phyloP scores from a whole-genome alignment of 2,797 vertebrate species.

The Pangasius sanitwongsei region DNA sequence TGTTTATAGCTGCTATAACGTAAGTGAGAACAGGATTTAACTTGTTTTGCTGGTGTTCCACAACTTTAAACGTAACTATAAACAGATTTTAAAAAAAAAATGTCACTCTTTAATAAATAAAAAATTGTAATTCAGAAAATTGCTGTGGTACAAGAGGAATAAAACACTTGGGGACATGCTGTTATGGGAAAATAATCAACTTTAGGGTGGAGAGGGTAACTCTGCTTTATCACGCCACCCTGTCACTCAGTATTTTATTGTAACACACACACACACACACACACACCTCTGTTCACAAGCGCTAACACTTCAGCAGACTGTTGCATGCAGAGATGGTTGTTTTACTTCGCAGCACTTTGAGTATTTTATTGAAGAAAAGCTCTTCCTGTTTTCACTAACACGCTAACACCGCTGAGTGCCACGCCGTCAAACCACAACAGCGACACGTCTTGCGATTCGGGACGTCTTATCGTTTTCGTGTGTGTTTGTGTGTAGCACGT shows the following conservation, averaged over 20 bases:
- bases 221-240: not conserved
- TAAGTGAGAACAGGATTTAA: not conserved
- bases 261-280: slow-evolving; percentile 21
- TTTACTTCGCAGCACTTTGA: not conserved
- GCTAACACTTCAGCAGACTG: not conserved
- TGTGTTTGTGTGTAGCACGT: slow-evolving; percentile 81
- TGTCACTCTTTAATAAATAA: too few relatives aligned
- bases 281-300: slow-evolving; percentile 19
- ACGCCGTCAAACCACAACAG: not conserved
- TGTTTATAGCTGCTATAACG: not conserved
- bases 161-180: not conserved
- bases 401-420: not conserved
- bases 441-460: not conserved
- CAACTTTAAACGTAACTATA: not conserved
- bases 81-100: not conserved
- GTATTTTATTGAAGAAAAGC: not conserved
- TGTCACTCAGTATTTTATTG: not conserved
- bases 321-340: not conserved
- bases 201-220: not conserved
- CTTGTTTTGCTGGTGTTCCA: not conserved
- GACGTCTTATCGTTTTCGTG: not conserved
- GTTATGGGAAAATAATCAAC: not conserved
- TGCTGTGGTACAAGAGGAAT: not conserved
- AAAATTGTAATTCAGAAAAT: too few relatives aligned
- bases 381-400: not conserved